phyloP scores from a whole-genome alignment of 2,888 invertebrate genomes.

The Campopleginae sp. region DNA sequence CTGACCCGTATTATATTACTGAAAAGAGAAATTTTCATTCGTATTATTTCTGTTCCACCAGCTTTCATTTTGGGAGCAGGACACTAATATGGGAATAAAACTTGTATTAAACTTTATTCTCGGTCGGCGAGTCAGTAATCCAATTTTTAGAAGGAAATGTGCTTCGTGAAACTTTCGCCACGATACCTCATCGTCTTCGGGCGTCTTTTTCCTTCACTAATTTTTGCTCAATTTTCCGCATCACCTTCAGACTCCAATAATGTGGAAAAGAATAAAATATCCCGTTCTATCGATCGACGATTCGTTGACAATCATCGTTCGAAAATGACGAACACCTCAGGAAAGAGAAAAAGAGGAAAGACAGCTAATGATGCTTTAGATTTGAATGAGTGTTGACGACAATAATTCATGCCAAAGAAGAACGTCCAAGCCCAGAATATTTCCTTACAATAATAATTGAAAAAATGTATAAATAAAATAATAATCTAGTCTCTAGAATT shows the following conservation, averaged over 20 bases:
- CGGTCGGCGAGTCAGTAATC: conserved; percentile 29
- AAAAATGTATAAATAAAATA: no score
- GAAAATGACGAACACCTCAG: neutral
- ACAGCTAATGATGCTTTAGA: no score
- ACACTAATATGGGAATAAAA: conserved; percentile 26
- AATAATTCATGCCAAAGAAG: no score
- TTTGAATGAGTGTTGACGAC: no score
- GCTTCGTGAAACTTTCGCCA: neutral
- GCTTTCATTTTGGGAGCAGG: neutral
- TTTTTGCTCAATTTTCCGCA: neutral
- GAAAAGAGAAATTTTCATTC: conserved; percentile 5
- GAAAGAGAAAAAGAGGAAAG: no score
- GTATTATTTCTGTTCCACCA: neutral
- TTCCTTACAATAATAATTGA: no score
- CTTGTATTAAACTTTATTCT: conserved; percentile 38
- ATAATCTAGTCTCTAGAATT: no score
- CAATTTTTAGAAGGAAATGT: conserved; percentile 28
- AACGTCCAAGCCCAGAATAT: no score
- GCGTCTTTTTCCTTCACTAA: neutral
- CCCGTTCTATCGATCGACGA: neutral
- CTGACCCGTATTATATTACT: conserved; percentile 15
- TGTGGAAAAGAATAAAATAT: neutral
- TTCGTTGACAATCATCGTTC: neutral
- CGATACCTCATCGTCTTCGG: neutral
- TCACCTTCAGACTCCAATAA: neutral